Evolutionary conservation across 2,797 vertebrate genomes (phyloP).

Genomic region (Cirrhinus molitorella): DNA sequence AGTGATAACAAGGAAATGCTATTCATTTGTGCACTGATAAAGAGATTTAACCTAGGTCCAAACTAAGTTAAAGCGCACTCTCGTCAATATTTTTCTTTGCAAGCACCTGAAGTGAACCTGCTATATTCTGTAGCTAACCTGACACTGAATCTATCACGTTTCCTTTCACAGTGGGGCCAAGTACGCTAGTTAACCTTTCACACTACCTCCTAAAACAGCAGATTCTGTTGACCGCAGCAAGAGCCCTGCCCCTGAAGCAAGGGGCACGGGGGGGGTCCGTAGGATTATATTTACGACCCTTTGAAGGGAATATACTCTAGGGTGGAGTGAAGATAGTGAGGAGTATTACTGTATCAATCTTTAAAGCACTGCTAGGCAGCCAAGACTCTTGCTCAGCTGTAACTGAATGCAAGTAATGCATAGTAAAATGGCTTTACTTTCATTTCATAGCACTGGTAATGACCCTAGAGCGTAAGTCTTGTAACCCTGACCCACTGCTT

Average conservation of each 20-base stretch:
- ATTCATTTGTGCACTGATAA: not conserved
- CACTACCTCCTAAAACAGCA: slow-evolving; percentile 53
- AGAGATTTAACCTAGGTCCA: not conserved
- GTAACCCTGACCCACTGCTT: slow-evolving; percentile 37
- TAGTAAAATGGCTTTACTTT: slow-evolving; percentile 49
- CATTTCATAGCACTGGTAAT: slow-evolving; percentile 52
- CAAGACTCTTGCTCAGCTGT: slow-evolving; percentile 38
- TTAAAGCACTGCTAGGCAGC: slow-evolving; percentile 21
- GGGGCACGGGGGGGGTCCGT: not conserved
- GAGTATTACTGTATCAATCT: slow-evolving; percentile 24
- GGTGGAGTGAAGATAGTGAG: slow-evolving; percentile 6
- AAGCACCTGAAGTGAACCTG: slow-evolving; percentile 51
- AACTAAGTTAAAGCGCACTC: not conserved
- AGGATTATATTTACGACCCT: slow-evolving; percentile 31
- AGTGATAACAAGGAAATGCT: not conserved
- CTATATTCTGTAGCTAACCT: slow-evolving; percentile 40
- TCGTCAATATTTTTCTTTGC: not conserved
- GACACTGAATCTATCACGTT: slow-evolving; percentile 48
- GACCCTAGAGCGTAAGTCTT: slow-evolving; percentile 38
- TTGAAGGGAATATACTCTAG: not conserved
- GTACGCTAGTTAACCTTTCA: slow-evolving; percentile 64
- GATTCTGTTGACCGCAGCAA: slow-evolving; percentile 55
- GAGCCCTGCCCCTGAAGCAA: not conserved
- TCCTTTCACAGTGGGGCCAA: slow-evolving; percentile 41
- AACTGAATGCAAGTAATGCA: slow-evolving; percentile 42